These are phyloP conservation scores for Bombycilla garrulus DNA, from an alignment of 2,113 vertebrate species.

Conservation along the genomic window DNA sequence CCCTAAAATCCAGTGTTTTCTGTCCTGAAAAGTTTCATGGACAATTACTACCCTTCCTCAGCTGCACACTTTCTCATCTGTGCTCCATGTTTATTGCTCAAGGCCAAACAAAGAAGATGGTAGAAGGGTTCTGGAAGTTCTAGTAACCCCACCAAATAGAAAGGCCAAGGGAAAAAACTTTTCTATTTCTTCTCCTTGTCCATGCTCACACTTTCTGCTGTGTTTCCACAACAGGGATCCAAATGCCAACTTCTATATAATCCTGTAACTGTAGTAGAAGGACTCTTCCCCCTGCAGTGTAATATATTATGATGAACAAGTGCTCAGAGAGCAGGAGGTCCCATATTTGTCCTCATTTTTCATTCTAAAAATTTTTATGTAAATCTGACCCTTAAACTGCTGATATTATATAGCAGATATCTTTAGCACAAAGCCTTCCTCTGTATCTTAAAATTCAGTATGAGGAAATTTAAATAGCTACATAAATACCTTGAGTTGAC, in stretches of 20 bases:
- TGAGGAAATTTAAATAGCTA: neutral
- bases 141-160: rapidly evolving
- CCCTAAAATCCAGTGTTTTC: neutral
- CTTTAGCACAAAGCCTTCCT: neutral
- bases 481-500: neutral
- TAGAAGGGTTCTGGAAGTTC: neutral
- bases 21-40: neutral
- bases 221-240: neutral
- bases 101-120: neutral
- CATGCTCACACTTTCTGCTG: neutral
- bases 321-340: neutral
- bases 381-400: neutral
- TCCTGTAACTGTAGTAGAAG: neutral
- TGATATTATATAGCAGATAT: rapidly evolving
- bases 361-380: neutral
- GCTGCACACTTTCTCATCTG: neutral
- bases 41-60: neutral
- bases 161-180: neutral
- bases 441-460: neutral
- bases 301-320: neutral
- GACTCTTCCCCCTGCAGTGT: neutral
- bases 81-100: neutral
- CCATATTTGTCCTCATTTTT: neutral
- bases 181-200: neutral
- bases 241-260: neutral